A percentile compares a stretch with the other conserved stretches of the same genome.
phyloP scores from a whole-genome alignment of 1,140 invertebrate genomes.

The Drosophila lacertosa region DNA sequence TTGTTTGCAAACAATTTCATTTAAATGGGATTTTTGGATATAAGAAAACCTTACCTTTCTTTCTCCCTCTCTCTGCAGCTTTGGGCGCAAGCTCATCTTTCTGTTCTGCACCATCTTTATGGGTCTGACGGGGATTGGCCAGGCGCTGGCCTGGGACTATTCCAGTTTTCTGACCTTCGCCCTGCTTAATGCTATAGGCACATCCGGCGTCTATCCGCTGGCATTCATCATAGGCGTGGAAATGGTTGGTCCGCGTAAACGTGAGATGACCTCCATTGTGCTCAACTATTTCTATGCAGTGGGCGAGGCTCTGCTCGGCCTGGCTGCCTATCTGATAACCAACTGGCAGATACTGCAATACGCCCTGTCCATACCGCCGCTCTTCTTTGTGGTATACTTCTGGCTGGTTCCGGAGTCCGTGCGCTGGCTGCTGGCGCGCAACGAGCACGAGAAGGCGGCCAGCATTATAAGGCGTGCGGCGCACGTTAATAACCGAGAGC shows the following conservation, averaged over 20 bases:
- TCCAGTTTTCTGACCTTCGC: conserved; percentile 85
- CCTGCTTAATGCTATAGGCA: conserved; percentile 86
- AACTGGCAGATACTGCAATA: conserved; percentile 87
- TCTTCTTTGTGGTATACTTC: conserved; percentile 86
- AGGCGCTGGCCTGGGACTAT: conserved; percentile 86
- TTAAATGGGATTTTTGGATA: too few species aligned
- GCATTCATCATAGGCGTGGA: conserved; percentile 88
- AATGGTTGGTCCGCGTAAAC: conserved; percentile 87
- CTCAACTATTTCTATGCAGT: conserved; percentile 88
- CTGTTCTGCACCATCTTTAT: conserved; percentile 86
- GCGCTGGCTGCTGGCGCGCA: conserved; percentile 86
- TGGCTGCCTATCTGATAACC: conserved; percentile 86
- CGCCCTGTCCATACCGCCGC: conserved; percentile 85
- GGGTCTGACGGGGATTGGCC: conserved; percentile 85
- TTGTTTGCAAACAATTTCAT: neutral
- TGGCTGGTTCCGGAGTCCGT: conserved; percentile 88
- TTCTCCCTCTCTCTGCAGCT: conserved; percentile 82
- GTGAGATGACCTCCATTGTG: conserved; percentile 87
- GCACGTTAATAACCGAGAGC: conserved; percentile 85
- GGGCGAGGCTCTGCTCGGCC: conserved; percentile 87
- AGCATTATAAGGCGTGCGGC: conserved; percentile 86
- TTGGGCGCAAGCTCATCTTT: conserved; percentile 86
- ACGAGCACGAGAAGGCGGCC: conserved; percentile 85
- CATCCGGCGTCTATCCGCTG: conserved; percentile 87
- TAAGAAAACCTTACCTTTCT: neutral